Base-by-base conservation (phyloP, 2,888 invertebrate species). In the Acrobasis consociella region DNA sequence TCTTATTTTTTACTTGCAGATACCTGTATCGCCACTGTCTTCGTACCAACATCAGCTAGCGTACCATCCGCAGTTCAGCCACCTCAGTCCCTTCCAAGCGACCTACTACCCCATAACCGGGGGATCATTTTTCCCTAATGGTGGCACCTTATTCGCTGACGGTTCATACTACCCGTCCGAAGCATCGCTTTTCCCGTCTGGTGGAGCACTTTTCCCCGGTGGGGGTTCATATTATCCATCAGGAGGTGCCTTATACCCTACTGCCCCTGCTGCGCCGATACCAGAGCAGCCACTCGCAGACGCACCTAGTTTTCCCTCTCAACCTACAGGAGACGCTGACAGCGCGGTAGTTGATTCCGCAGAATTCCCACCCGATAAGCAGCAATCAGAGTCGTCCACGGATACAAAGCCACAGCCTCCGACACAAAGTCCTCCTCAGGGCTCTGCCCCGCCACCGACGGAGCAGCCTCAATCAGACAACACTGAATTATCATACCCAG, bases 311-410 rank as follows among this genome's bases (percentile, higher is more conserved):
- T 53, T 60, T 10, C 78, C 83, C 1, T 62, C 76, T 38, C 77
- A 81, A 60, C 73, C 78, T 11, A 66, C 76, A 0, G 86, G 86
- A 5, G 90, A 90, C 61, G 75, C 82, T 15, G 91, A 91, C 60
- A 79, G 88, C 1, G 73, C 88, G n/a, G 85, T 91, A 0, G 75
- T 91, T 49, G 91, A 92, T 51, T 89, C 91, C 7, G 86, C 89
- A 3, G 87, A 90, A 31, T 76, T 68, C 58, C 67, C 77, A n/a
- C 67, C 75, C 37, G 77, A 80, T 66, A 72, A 77, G 60, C 70
- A 76, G 62, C 67, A 69, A 63, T 73, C 76, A 69, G 67, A 74
- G 60, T 65, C 69, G 39, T 65, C 65, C 62, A 42, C 73, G 5
- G 10, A 64, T 56, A 69, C 59, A 11, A 69, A 67, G 1, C 72